Percentiles rank a stretch among this genome's conserved stretches.
These are phyloP conservation scores for Andinoacara biseriatus DNA, from an alignment of 2,113 vertebrate species.

Conservation along the genomic window DNA sequence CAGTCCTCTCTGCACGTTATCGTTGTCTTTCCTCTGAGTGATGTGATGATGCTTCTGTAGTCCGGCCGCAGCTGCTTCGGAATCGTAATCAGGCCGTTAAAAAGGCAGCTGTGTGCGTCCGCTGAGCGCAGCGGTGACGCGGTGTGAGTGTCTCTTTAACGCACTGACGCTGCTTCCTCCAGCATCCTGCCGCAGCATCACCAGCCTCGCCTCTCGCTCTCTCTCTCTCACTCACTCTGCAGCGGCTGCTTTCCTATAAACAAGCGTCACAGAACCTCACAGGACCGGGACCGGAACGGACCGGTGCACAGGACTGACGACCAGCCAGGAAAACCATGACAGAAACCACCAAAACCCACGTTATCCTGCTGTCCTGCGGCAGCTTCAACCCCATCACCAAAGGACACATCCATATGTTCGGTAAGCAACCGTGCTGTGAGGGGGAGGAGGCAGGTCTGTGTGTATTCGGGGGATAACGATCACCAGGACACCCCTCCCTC, in stretches of 20 bases:
- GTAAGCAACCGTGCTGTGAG: conserved; percentile 77
- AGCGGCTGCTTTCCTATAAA: not conserved
- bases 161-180: conserved; percentile 37
- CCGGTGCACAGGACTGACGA: not conserved
- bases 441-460: not conserved
- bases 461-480: not conserved
- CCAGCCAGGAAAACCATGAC: conserved; percentile 79
- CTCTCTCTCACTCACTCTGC: conserved; percentile 11
- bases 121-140: not conserved
- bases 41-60: no score
- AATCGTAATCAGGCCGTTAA: not conserved
- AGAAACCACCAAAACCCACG: conserved; percentile 91
- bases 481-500: no score
- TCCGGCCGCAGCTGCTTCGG: not conserved
- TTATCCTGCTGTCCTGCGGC: conserved; percentile 94
- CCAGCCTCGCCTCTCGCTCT: conserved; percentile 15
- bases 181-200: conserved; percentile 41
- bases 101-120: not conserved
- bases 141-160: conserved; percentile 20
- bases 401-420: conserved; percentile 98
- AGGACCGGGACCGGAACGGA: conserved; percentile 38
- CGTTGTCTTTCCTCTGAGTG: no score
- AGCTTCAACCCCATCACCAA: conserved; percentile 98
- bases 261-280: not conserved
- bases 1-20: no score